phyloP scores from a whole-genome alignment of 2,797 vertebrate species.

The Pipistrellus nathusii region DNA sequence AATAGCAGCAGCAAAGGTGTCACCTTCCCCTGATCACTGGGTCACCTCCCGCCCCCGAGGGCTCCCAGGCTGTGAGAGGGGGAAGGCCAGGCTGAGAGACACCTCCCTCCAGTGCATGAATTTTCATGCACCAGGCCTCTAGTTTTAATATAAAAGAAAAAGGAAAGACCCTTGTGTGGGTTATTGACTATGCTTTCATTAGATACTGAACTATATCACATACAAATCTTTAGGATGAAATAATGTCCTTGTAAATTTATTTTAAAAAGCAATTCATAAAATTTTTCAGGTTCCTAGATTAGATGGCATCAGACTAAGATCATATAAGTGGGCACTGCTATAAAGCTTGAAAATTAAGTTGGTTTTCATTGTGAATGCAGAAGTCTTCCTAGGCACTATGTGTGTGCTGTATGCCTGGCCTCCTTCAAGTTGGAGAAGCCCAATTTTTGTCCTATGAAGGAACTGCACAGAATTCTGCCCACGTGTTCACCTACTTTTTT shows the following conservation, averaged over 20 bases:
- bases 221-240: background rate
- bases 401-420: background rate
- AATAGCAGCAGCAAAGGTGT: no score
- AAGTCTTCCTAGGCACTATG: background rate
- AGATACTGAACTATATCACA: background rate
- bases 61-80: no score
- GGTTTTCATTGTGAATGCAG: background rate
- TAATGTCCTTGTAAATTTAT: background rate
- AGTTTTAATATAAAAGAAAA: conserved; percentile 13
- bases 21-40: no score
- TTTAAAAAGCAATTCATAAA: background rate
- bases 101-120: no score
- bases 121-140: no score
- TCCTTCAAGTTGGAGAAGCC: background rate
- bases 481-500: background rate
- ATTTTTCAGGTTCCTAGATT: conserved; percentile 32
- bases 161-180: background rate
- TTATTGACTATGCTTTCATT: background rate
- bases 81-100: no score
- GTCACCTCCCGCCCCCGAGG: no score
- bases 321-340: background rate
- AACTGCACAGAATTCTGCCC: background rate
- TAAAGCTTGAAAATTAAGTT: conserved; percentile 20
- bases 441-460: background rate
- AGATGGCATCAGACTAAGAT: background rate